Conservation (phyloP, 2,888 invertebrate genomes). For the Noctuana brunneofusca region DNA sequence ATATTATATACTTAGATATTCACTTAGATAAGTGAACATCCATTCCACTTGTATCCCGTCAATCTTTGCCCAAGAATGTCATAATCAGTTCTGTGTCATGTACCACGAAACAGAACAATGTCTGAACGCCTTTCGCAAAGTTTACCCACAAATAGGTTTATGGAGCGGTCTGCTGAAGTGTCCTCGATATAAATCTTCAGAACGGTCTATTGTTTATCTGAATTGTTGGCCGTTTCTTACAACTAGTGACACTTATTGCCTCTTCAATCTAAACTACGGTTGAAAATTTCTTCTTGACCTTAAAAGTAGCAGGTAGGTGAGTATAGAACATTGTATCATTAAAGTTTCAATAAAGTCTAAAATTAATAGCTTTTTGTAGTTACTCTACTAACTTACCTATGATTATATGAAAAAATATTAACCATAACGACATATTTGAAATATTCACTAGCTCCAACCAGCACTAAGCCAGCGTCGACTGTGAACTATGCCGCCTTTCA, state of each 20-base stretch:
- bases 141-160: constrained; percentile 18
- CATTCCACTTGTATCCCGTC: background rate
- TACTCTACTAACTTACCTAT: too few relatives aligned
- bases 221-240: constrained; percentile 9
- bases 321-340: background rate
- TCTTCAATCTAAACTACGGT: background rate
- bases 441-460: background rate
- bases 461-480: too few relatives aligned
- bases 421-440: too few relatives aligned
- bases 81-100: background rate
- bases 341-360: background rate
- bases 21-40: too few relatives aligned
- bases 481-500: too few relatives aligned
- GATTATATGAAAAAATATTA: too few relatives aligned
- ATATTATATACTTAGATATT: too few relatives aligned
- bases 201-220: constrained; percentile 16
- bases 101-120: background rate
- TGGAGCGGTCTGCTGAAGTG: background rate
- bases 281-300: background rate
- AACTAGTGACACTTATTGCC: constrained; percentile 1
- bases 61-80: background rate
- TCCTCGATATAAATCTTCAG: constrained; percentile 21
- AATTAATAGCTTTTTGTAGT: too few relatives aligned
- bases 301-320: background rate
- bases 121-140: background rate